phyloP scores from a whole-genome alignment of 2,888 invertebrate genomes.

The Amphipoea oculea region DNA sequence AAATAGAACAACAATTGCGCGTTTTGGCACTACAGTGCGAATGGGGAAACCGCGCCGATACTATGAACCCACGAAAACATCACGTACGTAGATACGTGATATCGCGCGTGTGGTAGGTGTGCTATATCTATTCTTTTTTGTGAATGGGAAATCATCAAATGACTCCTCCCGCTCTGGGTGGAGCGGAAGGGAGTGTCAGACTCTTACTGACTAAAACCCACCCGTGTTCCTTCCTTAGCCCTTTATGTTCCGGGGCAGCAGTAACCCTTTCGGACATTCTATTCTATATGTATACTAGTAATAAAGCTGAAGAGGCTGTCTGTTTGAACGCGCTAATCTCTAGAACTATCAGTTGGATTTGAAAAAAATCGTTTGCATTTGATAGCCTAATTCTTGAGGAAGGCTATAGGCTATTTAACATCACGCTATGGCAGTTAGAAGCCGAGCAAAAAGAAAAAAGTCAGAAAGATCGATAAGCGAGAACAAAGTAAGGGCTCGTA shows the following conservation, averaged over 20 bases:
- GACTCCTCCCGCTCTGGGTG: no score
- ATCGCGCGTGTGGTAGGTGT: no score
- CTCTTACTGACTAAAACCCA: no score
- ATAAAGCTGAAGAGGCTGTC: neutral
- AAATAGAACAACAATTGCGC: constrained; percentile 19
- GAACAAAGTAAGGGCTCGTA: no score
- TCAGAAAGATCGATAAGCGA: neutral
- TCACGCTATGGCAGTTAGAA: no score
- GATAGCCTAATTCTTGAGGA: neutral
- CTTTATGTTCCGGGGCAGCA: no score
- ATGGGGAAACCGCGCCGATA: constrained; percentile 25
- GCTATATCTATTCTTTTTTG: no score
- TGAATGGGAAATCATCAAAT: no score
- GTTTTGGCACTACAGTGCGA: constrained; percentile 24
- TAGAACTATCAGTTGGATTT: neutral
- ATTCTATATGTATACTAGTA: no score
- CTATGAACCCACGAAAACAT: neutral
- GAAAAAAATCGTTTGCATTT: neutral
- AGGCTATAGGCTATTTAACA: neutral
- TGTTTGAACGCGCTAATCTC: neutral
- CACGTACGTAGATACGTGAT: constrained; percentile 4
- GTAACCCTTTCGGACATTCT: no score
- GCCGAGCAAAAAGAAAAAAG: neutral
- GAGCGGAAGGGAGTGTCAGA: no score
- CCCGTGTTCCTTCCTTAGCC: no score